These are phyloP conservation scores for Saxidomus purpurata DNA, from an alignment of 1,140 invertebrate species.

Conservation along the genomic window DNA sequence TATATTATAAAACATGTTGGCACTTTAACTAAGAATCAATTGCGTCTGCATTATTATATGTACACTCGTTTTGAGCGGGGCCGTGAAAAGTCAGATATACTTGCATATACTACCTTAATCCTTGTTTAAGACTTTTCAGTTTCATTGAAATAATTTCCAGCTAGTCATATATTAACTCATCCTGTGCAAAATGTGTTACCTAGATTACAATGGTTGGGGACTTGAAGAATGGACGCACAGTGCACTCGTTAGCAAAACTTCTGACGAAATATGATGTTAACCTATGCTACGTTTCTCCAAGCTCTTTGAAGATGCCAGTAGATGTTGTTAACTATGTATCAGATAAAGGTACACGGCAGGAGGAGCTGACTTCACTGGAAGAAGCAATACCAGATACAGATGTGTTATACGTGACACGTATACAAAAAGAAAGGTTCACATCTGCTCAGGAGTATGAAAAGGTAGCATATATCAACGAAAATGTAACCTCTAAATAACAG, in stretches of 20 bases:
- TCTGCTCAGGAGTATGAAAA: conserved; percentile 94
- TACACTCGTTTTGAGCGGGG: too few species aligned
- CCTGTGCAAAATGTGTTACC: too few species aligned
- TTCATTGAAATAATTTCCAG: too few species aligned
- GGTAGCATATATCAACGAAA: conserved; percentile 88
- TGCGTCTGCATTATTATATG: too few species aligned
- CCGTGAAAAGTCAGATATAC: too few species aligned
- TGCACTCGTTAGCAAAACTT: conserved; percentile 96
- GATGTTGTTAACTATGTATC: conserved; percentile 93
- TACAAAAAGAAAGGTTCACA: conserved; percentile 97
- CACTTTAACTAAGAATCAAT: too few species aligned
- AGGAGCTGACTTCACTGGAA: conserved; percentile 91
- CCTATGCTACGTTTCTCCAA: conserved; percentile 95
- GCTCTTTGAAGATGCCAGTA: conserved; percentile 95
- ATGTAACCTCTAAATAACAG: too few species aligned
- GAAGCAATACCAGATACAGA: conserved; percentile 96
- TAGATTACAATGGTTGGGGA: too few species aligned
- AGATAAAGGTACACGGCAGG: conserved; percentile 89
- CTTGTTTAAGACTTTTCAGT: too few species aligned
- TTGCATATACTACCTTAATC: too few species aligned
- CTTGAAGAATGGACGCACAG: conserved; percentile 98
- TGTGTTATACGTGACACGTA: conserved; percentile 99
- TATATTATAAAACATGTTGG: too few species aligned
- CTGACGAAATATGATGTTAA: conserved; percentile 84
- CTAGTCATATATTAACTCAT: too few species aligned